Conservation (phyloP, 2,113 vertebrate genomes). For the Ciconia maguari region DNA sequence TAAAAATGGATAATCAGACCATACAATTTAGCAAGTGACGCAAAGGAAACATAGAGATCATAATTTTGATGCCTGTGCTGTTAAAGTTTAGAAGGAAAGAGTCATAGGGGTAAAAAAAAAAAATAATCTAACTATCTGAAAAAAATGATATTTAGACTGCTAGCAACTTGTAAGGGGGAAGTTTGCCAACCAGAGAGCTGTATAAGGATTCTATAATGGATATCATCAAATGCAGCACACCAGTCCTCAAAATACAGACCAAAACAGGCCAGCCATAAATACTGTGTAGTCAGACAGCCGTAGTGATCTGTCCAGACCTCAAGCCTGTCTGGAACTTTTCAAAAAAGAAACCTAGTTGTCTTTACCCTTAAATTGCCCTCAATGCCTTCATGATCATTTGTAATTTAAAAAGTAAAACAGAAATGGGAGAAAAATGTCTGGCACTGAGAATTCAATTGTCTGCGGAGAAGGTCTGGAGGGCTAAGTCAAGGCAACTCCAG, state of each 20-base stretch:
- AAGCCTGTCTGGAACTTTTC: slow-evolving; percentile 22
- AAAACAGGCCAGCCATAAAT: slow-evolving; percentile 35
- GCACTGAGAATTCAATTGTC: slow-evolving; percentile 9
- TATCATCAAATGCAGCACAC: slow-evolving; percentile 1
- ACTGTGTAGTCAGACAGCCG: background rate
- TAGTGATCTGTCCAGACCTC: background rate
- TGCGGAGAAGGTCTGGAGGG: background rate
- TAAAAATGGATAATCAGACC: slow-evolving; percentile 25
- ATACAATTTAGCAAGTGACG: background rate
- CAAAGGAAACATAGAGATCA: background rate
- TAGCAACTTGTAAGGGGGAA: background rate
- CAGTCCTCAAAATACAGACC: slow-evolving; percentile 1
- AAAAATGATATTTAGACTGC: background rate
- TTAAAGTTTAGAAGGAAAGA: background rate
- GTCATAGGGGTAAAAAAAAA: background rate
- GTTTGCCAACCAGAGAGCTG: background rate
- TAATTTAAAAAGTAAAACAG: slow-evolving; percentile 3
- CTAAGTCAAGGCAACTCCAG: background rate
- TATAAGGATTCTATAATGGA: background rate
- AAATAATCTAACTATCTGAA: background rate
- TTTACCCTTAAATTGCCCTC: background rate
- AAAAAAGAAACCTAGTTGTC: slow-evolving; percentile 1
- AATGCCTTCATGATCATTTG: background rate
- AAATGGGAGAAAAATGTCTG: slow-evolving; percentile 16
- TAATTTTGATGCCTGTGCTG: background rate